Conservation (phyloP, 2,888 invertebrate genomes). For the Limenitis camilla region DNA sequence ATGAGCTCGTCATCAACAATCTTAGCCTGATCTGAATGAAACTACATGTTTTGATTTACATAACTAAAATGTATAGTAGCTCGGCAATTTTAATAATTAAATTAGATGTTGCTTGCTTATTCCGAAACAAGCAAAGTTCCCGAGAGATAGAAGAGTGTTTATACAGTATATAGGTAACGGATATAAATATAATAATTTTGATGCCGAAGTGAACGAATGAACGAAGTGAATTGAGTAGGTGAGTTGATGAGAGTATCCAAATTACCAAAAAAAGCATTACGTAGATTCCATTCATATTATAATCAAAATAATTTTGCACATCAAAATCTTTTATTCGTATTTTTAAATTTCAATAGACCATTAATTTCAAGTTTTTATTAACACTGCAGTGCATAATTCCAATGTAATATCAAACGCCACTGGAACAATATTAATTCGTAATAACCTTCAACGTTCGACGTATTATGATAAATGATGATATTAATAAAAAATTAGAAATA, state of each 20-base stretch:
- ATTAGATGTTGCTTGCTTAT: too few species aligned
- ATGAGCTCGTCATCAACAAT: conserved; percentile 59
- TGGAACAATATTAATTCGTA: conserved; percentile 12
- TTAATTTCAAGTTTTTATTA: conserved; percentile 1
- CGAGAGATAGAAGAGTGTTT: too few species aligned
- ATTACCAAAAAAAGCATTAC: too few species aligned
- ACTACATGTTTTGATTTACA: conserved; percentile 25
- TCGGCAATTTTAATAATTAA: background rate
- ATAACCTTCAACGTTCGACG: conserved; percentile 16
- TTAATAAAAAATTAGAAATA: conserved; percentile 16
- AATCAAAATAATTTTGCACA: conserved; percentile 1
- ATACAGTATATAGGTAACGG: too few species aligned
- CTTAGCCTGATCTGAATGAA: conserved; percentile 52
- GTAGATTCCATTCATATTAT: too few species aligned
- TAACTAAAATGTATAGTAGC: background rate
- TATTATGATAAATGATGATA: conserved; percentile 21
- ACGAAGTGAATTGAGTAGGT: too few species aligned
- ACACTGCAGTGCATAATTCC: background rate
- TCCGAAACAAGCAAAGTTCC: too few species aligned
- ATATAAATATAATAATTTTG: too few species aligned
- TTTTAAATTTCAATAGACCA: conserved; percentile 1
- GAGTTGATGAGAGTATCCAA: too few species aligned
- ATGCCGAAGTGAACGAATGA: too few species aligned
- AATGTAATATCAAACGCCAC: conserved; percentile 4
- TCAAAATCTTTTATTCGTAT: too few species aligned